Evolutionary conservation across 2,797 vertebrate species (phyloP), one percentile per base, ranked within the genome.

Genomic region (Pygocentrus nattereri): DNA sequence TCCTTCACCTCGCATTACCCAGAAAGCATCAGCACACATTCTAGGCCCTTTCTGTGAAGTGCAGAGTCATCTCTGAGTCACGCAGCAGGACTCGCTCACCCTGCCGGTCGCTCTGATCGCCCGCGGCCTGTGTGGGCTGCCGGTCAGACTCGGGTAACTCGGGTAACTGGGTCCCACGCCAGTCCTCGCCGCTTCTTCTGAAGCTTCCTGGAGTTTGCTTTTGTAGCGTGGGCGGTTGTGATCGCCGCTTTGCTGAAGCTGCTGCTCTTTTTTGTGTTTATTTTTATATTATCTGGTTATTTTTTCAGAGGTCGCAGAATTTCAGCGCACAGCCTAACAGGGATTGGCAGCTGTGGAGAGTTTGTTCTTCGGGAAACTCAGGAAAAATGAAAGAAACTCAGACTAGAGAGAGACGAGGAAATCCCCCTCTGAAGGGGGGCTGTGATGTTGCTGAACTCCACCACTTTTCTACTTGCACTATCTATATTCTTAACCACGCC

Each of bases 1-100:
- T 71, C 21, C 67, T 79, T 87, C 52, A 77, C 76, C 74, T 79
- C 82, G 49, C 71, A 81, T 83, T 83, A 82, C 23, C 44, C 30
- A 56, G 71, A 73, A 27, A 67, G 85, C 64, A 38, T 44, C 27
- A 49, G 25, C 54, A 27, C 62, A 21, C 56, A 21, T 83, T 54
- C 67, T 44, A 25, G 56, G 34, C 23, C 15, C 19, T 34, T 50
- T 34, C 6, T n/a, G 38, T 70, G 44, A 76, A 30, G 50, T 61
- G 30, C 31, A 11, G 0, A 52, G 18, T 52, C 64, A 58, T 80
- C 23, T 71, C 38, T 69, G 64, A 79, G 64, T 70, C 72, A 80
- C 84, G 58, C 59, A n/a, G 34, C 19, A 41, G 34, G 64, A 44
- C 15, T 21, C 7, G 47, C 21, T 67, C 19, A n/a, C 5, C 18